phyloP scores from a whole-genome alignment of 2,113 vertebrate genomes.

The Prionailurus bengalensis region DNA sequence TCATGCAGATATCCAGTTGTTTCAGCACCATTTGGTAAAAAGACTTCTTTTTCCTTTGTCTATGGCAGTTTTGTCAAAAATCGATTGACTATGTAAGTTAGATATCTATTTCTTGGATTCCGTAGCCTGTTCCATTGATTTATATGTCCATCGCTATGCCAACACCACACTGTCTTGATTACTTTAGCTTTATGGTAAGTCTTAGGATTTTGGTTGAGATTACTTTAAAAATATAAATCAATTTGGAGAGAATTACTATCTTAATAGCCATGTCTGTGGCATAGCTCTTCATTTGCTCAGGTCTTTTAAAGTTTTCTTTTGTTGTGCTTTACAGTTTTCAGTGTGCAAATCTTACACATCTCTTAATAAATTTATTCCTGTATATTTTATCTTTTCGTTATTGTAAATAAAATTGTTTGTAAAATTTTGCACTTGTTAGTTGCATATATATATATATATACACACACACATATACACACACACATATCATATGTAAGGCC shows the following conservation, averaged over 20 bases:
- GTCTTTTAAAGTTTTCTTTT: background rate
- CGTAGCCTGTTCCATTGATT: background rate
- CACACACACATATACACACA: background rate
- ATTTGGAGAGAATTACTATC: background rate
- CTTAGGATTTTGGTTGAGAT: slow-evolving; percentile 23
- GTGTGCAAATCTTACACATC: background rate
- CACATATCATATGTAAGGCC: background rate
- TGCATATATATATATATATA: background rate
- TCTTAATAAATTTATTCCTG: background rate
- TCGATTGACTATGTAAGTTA: background rate
- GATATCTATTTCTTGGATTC: background rate
- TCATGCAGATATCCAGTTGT: background rate
- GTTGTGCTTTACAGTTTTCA: background rate
- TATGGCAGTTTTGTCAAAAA: background rate
- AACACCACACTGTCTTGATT: background rate
- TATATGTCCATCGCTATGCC: background rate
- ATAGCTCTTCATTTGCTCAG: background rate
- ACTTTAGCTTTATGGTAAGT: background rate
- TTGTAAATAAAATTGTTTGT: background rate
- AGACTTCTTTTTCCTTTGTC: background rate
- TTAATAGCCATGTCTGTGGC: background rate
- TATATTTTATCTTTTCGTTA: background rate
- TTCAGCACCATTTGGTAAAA: background rate
- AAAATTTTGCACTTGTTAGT: background rate
- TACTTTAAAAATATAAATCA: slow-evolving; percentile 41